These are phyloP conservation scores for Silurus asotus DNA, from an alignment of 2,113 vertebrate genomes.

Conservation along the genomic window DNA sequence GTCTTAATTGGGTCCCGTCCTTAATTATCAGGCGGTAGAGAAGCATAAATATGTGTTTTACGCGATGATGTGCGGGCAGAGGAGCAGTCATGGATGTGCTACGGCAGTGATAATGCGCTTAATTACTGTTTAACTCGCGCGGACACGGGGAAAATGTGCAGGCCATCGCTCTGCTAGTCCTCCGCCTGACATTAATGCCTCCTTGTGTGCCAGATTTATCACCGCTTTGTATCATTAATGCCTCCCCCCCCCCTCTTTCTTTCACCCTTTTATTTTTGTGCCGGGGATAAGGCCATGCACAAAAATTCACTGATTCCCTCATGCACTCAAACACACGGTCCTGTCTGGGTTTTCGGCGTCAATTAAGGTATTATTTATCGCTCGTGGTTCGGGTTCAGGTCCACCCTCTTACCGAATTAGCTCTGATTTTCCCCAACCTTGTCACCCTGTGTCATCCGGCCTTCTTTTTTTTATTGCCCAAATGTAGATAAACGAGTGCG, in stretches of 20 bases:
- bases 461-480: conserved; percentile 18
- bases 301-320: conserved; percentile 9
- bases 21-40: conserved; percentile 20
- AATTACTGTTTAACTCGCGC: conserved; percentile 67
- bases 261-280: conserved; percentile 21
- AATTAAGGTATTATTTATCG: conserved; percentile 55
- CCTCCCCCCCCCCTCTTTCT: not conserved
- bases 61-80: conserved; percentile 15
- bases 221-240: conserved; percentile 57
- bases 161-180: conserved; percentile 64
- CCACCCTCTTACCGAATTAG: conserved; percentile 47
- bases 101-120: conserved; percentile 60
- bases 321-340: conserved; percentile 2
- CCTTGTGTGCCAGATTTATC: conserved; percentile 62
- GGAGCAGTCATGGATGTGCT: conserved; percentile 7
- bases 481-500: conserved; percentile 46
- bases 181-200: conserved; percentile 66
- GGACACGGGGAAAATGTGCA: conserved; percentile 54
- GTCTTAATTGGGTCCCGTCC: conserved; percentile 14
- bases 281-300: conserved; percentile 9
- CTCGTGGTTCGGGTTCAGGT: conserved; percentile 44
- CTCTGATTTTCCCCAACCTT: conserved; percentile 48
- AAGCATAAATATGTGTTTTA: conserved; percentile 35
- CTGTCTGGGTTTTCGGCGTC: conserved; percentile 35
- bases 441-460: conserved; percentile 26